Evolutionary conservation across 2,888 invertebrate species (phyloP).

Genomic region (Resseliella maxima): DNA sequence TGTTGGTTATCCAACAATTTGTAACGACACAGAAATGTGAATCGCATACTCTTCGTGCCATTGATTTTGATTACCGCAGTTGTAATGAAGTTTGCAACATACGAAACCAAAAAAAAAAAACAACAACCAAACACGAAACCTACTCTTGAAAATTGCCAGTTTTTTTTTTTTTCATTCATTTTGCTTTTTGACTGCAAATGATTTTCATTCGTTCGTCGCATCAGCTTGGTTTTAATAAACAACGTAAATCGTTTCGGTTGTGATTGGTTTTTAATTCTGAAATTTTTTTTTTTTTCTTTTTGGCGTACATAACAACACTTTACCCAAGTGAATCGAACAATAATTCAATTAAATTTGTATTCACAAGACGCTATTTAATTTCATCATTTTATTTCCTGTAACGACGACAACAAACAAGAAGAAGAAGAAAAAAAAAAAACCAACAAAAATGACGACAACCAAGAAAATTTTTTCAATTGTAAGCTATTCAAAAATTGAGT

Average conservation of each 20-base stretch:
- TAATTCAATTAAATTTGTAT: conserved; percentile 37
- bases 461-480: conserved; percentile 49
- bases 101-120: not conserved
- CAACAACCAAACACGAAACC: not conserved
- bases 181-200: not conserved
- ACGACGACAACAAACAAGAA: not conserved
- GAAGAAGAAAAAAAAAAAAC: not conserved
- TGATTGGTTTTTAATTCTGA: not conserved
- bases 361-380: not conserved
- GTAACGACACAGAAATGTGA: not conserved
- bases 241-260: not conserved
- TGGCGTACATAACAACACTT: not conserved
- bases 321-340: not conserved
- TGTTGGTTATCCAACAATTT: conserved; percentile 4
- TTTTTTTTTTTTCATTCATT: not conserved
- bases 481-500: not conserved
- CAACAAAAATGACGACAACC: conserved; percentile 18
- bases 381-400: not conserved
- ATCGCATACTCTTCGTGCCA: conserved; percentile 2
- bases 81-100: conserved; percentile 47
- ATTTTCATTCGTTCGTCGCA: conserved; percentile 8
- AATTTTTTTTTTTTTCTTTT: not conserved
- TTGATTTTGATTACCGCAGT: conserved; percentile 29
- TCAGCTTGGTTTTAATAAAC: not conserved
- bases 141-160: conserved; percentile 37